Evolutionary conservation across 1,140 invertebrate genomes (phyloP).

Genomic region (Lasioglossum baleicum): DNA sequence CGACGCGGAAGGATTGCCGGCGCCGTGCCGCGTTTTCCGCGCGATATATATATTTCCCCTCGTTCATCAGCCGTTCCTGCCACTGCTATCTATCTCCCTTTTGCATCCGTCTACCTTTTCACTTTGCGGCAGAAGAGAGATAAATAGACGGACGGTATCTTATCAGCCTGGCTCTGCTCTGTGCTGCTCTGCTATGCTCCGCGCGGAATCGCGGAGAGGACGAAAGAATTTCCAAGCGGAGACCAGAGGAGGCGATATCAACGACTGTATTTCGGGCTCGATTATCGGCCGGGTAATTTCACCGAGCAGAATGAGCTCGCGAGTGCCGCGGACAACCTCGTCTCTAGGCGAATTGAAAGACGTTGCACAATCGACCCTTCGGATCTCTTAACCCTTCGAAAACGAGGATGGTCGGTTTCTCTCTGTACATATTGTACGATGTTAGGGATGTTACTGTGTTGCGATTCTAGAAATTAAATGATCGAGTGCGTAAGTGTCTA

Average conservation of each 20-base stretch:
- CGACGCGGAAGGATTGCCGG: constrained; percentile 30
- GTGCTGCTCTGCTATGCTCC: too few relatives aligned
- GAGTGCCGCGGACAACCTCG: too few relatives aligned
- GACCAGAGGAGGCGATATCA: not conserved
- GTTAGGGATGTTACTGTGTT: too few relatives aligned
- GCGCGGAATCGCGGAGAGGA: too few relatives aligned
- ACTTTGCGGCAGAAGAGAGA: constrained; percentile 13
- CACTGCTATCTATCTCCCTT: constrained; percentile 21
- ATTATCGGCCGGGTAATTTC: not conserved
- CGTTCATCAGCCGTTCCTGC: constrained; percentile 37
- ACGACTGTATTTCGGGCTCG: not conserved
- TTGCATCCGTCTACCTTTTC: constrained; percentile 43
- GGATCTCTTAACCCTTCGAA: too few relatives aligned
- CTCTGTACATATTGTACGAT: too few relatives aligned
- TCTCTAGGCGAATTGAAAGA: too few relatives aligned
- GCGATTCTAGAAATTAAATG: too few relatives aligned
- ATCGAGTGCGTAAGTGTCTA: too few relatives aligned
- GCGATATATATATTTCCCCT: constrained; percentile 49
- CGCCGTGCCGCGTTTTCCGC: not conserved
- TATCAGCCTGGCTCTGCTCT: not conserved
- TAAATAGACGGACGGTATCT: constrained; percentile 33
- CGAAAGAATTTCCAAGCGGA: too few relatives aligned
- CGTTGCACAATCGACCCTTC: too few relatives aligned
- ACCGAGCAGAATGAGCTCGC: not conserved
- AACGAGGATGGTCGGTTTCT: too few relatives aligned